A percentile compares a stretch with the other conserved stretches of the same genome.
Evolutionary conservation across 2,888 invertebrate genomes (phyloP).

Genomic region (Macrophya alboannulata): DNA sequence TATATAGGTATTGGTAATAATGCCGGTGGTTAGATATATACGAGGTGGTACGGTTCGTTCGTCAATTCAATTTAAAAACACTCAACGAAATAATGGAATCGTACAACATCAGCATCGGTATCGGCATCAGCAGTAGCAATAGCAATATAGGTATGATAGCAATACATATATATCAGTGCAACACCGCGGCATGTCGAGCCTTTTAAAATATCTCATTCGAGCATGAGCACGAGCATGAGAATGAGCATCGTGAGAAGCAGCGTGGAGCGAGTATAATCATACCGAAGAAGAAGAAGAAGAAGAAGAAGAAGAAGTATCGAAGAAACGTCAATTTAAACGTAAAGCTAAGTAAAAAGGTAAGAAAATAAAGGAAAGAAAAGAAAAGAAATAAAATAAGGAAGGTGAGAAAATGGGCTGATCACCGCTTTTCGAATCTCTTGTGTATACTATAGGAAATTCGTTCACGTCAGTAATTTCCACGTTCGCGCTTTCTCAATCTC

Average conservation of each 20-base stretch:
- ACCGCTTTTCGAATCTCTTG: background rate
- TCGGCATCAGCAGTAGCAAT: background rate
- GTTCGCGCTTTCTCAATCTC: background rate
- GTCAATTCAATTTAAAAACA: conserved; percentile 37
- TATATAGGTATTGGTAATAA: background rate
- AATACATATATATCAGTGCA: background rate
- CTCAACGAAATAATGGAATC: conserved; percentile 32
- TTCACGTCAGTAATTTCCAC: background rate
- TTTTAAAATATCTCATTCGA: conserved; percentile 14
- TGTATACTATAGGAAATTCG: background rate
- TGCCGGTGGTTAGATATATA: background rate
- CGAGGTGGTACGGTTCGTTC: background rate
- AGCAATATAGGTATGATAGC: background rate
- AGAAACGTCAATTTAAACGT: background rate
- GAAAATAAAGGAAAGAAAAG: background rate
- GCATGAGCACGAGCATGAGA: background rate
- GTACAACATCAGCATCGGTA: background rate
- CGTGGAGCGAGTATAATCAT: conserved; percentile 9
- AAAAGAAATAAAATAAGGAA: background rate
- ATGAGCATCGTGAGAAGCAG: background rate
- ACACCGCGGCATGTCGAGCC: background rate
- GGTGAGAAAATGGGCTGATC: background rate
- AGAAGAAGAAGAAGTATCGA: conserved; percentile 1
- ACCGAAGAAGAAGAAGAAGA: no score
- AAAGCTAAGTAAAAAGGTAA: background rate